These are phyloP conservation scores for Propithecus coquereli DNA, from an alignment of 2,113 vertebrate species.

Conservation along the genomic window DNA sequence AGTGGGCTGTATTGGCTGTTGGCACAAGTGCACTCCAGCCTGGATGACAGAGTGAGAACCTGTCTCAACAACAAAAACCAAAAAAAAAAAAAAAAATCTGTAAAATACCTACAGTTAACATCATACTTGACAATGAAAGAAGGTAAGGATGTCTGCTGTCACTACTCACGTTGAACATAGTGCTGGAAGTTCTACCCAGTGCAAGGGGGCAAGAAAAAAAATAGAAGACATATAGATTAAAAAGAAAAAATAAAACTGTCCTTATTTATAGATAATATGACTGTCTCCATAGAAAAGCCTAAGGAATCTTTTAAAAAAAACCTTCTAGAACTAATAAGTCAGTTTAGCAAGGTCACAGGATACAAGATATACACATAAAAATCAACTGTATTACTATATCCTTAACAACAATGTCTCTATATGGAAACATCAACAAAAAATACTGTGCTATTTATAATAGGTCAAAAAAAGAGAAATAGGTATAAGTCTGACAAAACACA, in stretches of 20 bases:
- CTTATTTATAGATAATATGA: not conserved
- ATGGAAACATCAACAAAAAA: not conserved
- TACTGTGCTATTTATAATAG: not conserved
- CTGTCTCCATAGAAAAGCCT: not conserved
- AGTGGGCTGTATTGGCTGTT: too few relatives aligned
- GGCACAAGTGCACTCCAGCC: too few relatives aligned
- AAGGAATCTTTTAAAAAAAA: not conserved
- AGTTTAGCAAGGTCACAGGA: not conserved
- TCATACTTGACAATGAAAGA: not conserved
- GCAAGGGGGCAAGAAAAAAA: not conserved
- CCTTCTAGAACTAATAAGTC: not conserved
- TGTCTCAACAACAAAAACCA: too few relatives aligned
- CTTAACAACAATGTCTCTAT: not conserved
- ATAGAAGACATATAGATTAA: not conserved
- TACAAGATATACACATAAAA: not conserved
- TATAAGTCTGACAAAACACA: not conserved
- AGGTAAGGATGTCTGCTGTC: not conserved
- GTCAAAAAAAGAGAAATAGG: not conserved
- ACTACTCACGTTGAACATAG: not conserved
- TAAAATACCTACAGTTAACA: not conserved
- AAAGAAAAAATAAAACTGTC: not conserved
- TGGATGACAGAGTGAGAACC: too few relatives aligned
- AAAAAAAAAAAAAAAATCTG: not conserved
- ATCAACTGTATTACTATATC: not conserved
- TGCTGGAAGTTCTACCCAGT: not conserved